Base-by-base conservation (phyloP, 2,888 invertebrate genomes). In the Luffia ferchaultella region DNA sequence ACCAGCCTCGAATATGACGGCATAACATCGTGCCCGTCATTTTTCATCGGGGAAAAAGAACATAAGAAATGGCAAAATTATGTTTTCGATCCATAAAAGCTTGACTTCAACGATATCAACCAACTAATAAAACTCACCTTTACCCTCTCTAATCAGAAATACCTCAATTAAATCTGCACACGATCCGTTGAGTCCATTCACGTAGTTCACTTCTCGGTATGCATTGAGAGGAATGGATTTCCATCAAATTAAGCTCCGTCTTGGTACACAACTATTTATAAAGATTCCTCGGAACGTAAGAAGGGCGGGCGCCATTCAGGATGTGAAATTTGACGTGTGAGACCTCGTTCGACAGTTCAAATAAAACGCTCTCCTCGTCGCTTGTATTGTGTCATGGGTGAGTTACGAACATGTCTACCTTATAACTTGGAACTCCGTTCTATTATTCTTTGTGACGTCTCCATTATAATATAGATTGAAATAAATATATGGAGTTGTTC, bases 271-370 rank as follows among this genome's bases (percentile, higher is more conserved):
- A 83, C 80, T 82, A 82, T 82, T 83, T 80, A 76, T 77, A 80
- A 82, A 82, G 82, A 83, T 80, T 82, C 72, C 71, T 61, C 55
- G 62, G 62, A 43, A 49, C 49, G 49, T 43, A 43, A 49, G 62
- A 58, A 65, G 73, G 70, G 70, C 18, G 66, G 57, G 48, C 53
- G 52, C 73, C 62, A 78, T 82, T 83, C 78, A 82, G 67, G 67
- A 73, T 73, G 79, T 79, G 79, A 78, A 83, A 83, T 83, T 82
- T 78, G 80, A 83, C 80, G 82, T 83, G 77, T 76, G 75, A 73
- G 72, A 67, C 72, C 70, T 72, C 45, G 64, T 61, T 55, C 49
- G 55, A 58, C 55, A 62, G 46, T 43, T 65, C 66, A 64, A 71
- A 75, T 72, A 68, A 69, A 68, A 66, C 49, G 43, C 63, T 45